Evolutionary conservation across 1,140 invertebrate species (phyloP), one percentile per base, ranked within the genome.

Genomic region (Drosophila novamexicana): DNA sequence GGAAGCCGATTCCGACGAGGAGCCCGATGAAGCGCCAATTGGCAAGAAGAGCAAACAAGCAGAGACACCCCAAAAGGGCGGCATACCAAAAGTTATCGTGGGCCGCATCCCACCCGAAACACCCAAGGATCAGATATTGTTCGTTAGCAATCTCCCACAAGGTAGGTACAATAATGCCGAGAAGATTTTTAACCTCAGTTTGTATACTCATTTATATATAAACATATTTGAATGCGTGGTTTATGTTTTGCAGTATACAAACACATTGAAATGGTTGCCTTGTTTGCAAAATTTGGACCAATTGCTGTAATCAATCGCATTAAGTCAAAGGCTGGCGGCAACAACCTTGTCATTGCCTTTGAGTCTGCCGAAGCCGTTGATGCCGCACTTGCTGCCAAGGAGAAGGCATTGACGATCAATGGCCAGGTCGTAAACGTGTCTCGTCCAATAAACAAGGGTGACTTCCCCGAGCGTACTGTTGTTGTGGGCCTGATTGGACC

Each of bases 261-360:
- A 16, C 67, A 79, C 49, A 32, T 62, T 0, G 85, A 91, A 1
- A 0, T 90, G 8, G 45, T 90, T 29, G 80, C 66, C 7, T 3
- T 79, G 4, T 85, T 91, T 29, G 34, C 76, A 16, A 90, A 91
- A 63, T 91, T 79, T 36, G 90, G 90, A 2, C 52, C 59, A 0
- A 66, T 91, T 29, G 1, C 49, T 5, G 12, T 68, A 0, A 6
- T 91, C 4, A 50, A 77, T 50, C 72, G 74, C 7, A 10, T 74
- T 5, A 65, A 52, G 18, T 29, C 29, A 0, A 75, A 67, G 12
- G n/a, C 22, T n/a, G 83, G 77, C 4, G 47, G 44, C 1, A 75
- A 52, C 10, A 42, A 40, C 14, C 67, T 61, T 3, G 3, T 44
- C 2, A 42, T 91, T 52, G 77, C 77, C 14, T 91, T 84, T 14